phyloP scores from a whole-genome alignment of 2,888 invertebrate species.

The Diaphora mendica region DNA sequence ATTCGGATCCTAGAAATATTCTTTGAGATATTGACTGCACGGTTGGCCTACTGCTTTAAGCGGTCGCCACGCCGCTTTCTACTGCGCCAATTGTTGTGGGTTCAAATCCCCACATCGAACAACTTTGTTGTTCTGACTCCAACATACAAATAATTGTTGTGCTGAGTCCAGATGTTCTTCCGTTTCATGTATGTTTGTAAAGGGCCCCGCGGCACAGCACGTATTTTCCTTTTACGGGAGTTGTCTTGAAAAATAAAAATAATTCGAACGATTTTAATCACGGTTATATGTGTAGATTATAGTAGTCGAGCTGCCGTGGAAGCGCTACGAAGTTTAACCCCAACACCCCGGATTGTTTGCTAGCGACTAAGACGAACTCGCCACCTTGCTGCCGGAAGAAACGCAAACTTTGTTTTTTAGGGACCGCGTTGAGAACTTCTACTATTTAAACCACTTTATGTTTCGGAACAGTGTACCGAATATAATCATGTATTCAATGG shows the following conservation, averaged over 20 bases:
- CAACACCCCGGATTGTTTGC: conserved; percentile 71
- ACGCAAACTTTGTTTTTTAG: conserved; percentile 71
- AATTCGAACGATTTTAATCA: conserved; percentile 35
- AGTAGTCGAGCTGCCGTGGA: conserved; percentile 55
- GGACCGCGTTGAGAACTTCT: conserved; percentile 56
- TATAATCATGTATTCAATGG: conserved; percentile 32
- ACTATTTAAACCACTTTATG: conserved; percentile 65
- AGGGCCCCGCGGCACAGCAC: too few relatives aligned
- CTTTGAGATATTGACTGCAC: neutral
- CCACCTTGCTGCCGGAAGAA: conserved; percentile 60
- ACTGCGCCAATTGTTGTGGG: too few relatives aligned
- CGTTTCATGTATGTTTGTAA: too few relatives aligned
- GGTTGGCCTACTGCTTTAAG: too few relatives aligned
- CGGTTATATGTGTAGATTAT: conserved; percentile 57
- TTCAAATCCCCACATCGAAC: too few relatives aligned
- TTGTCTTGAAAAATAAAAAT: neutral
- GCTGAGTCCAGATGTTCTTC: too few relatives aligned
- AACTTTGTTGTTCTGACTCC: too few relatives aligned
- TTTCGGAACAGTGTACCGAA: conserved; percentile 34
- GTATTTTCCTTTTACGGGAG: too few relatives aligned
- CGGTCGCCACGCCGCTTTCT: too few relatives aligned
- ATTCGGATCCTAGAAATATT: conserved; percentile 1
- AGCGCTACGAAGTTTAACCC: conserved; percentile 70
- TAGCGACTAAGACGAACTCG: conserved; percentile 40
- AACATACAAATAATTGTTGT: too few relatives aligned